phyloP scores from a whole-genome alignment of 2,888 invertebrate genomes.

The Drosophila acutilabella region DNA sequence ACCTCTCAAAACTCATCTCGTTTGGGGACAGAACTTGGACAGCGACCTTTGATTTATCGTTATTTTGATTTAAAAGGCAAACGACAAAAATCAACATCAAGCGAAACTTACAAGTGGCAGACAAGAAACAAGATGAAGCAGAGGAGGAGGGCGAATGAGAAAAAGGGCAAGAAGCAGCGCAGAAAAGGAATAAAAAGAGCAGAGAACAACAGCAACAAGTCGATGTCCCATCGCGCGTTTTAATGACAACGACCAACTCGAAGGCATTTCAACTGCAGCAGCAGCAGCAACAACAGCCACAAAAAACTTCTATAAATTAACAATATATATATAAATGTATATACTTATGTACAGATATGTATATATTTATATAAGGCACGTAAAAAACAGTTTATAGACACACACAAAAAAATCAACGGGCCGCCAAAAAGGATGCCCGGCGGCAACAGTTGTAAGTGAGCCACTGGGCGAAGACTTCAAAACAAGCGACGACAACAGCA shows the following conservation, averaged over 20 bases:
- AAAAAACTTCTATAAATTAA: conserved; percentile 81
- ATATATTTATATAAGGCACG: conserved; percentile 4
- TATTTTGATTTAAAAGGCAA: conserved; percentile 81
- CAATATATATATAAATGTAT: conserved; percentile 58
- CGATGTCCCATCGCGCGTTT: conserved; percentile 80
- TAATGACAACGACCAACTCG: conserved; percentile 75
- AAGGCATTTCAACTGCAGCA: conserved; percentile 68
- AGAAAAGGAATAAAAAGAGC: conserved; percentile 29
- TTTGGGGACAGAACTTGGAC: conserved; percentile 39
- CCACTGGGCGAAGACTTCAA: conserved; percentile 78
- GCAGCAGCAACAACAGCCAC: conserved; percentile 41
- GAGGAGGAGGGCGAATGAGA: conserved; percentile 6
- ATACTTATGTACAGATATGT: conserved; percentile 28
- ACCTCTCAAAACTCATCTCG: conserved; percentile 45
- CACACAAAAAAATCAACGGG: conserved; percentile 53
- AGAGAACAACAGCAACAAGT: conserved; percentile 62
- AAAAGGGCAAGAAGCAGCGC: conserved; percentile 9
- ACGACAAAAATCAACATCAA: conserved; percentile 78
- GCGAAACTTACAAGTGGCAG: conserved; percentile 21
- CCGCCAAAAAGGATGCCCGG: conserved; percentile 73
- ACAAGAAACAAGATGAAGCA: conserved; percentile 38
- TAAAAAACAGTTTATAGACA: conserved; percentile 30
- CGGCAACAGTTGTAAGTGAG: conserved; percentile 76
- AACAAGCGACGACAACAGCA: conserved; percentile 65
- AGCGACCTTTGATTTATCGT: conserved; percentile 76